These are phyloP conservation scores for Polymixis lichenea DNA, from an alignment of 2,888 invertebrate species.

Conservation along the genomic window DNA sequence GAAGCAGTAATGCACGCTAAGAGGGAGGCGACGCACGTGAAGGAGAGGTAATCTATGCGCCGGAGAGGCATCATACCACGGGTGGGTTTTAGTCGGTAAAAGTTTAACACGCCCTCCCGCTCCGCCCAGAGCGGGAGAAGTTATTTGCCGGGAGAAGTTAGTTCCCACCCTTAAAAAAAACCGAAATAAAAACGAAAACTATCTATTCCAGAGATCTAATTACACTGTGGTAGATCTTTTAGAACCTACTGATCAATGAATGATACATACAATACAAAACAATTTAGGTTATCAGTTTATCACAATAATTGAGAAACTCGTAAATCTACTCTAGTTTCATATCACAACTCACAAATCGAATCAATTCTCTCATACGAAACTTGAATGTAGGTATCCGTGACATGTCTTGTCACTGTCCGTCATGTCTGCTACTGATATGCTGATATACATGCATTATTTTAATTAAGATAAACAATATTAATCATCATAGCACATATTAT, in stretches of 20 bases:
- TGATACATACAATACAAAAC: background rate
- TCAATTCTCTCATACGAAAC: conserved; percentile 37
- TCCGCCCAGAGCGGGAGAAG: too few species aligned
- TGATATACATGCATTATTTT: conserved; percentile 8
- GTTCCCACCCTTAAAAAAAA: too few species aligned
- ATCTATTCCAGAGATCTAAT: background rate
- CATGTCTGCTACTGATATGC: conserved; percentile 14
- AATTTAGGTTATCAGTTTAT: conserved; percentile 25
- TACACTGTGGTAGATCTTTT: background rate
- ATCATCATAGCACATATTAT: conserved; percentile 43
- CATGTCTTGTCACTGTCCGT: conserved; percentile 44
- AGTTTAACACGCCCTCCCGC: too few species aligned
- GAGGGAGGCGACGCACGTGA: too few species aligned
- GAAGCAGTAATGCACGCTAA: too few species aligned
- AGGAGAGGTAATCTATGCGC: too few species aligned
- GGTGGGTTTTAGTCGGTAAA: too few species aligned
- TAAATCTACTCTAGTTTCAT: conserved; percentile 25
- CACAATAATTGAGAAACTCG: conserved; percentile 18
- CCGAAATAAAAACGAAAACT: background rate
- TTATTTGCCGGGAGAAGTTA: too few species aligned
- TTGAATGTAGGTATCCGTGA: conserved; percentile 24
- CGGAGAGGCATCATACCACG: too few species aligned
- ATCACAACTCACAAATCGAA: conserved; percentile 16
- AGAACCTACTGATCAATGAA: background rate
- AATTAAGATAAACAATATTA: conserved; percentile 33